Evolutionary conservation across 2,888 invertebrate species (phyloP), one percentile per base, ranked within the genome.

Genomic region (Andricus curvator): DNA sequence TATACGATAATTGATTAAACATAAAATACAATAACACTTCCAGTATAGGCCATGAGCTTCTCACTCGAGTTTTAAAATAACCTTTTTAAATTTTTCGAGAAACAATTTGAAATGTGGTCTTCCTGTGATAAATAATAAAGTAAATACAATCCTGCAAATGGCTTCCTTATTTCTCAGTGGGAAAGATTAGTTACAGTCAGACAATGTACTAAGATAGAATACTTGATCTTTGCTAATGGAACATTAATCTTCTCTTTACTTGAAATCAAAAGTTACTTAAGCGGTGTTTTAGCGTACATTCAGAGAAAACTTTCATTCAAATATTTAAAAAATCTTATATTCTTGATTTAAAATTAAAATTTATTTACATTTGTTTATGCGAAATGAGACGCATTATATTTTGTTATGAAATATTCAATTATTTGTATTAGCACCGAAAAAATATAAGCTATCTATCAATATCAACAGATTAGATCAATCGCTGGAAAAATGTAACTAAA

Each of bases 161-260:
- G 60, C 60, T 60, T 60, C 22, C n/a, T 60, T 60, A 60, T 60
- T 60, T 60, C 60, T 22, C 60, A 60, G 60, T 22, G 13, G 60
- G 6, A 4, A 60, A 22, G 60, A 13, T 60, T 11, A 60, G 11
- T 60, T 22, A 60, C 11, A 22, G 22, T 22, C 22, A 60, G 60
- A 22, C 60, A 60, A 11, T 1, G 22, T 3, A 60, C 11, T 22
- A 22, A 60, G 60, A 60, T 22, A 60, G 11, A 22, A 60, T 22
- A 11, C 11, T 60, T 22, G 11, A 60, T 60, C 0, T 4, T 60
- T 60, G 11, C n/a, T 11, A 60, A 60, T 60, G 60, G 22, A 11
- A 60, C n/a, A 17, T 17, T 22, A 60, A n/a, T 11, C 3, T n/a
- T 56, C 11, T 11, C n/a, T 51, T 51, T 51, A 20, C 51, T n/a